Base-by-base conservation (phyloP, 2,797 vertebrate genomes). In the Phylloscopus collybita region DNA sequence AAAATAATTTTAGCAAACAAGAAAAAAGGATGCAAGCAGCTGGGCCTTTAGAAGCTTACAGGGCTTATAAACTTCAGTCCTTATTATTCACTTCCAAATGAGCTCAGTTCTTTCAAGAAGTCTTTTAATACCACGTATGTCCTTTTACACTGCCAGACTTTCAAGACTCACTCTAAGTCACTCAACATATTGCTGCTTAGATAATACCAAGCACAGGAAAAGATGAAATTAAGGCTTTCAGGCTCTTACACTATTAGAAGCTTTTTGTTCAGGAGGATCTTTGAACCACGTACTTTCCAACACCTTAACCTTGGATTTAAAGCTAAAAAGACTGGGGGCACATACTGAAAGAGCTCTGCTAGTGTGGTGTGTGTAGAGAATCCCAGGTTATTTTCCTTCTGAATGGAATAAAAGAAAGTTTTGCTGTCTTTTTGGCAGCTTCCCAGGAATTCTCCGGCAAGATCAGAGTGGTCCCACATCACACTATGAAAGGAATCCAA, bases 71-170 rank as follows among this genome's bases (percentile, higher is more conserved):
- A 88, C 22, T 78, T 51, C 38, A 83, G 83, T 15, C 5, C 10
- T 5, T 78, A 59, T 49, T 64, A 80, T 94, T 96, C 62, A 97
- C 96, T 98, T 95, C 57, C 98, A 96, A 84, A 98, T 96, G 53
- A 96, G 96, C 88, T 97, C 94, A 27, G 97, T 73, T 80, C 96
- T 96, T 80, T 94, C 89, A 75, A 98, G 94, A 29, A 97, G 95
- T 86, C 96, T 96, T 92, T 98, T 96, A 92, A 98, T 97, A 80
- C 96, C 88, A 42, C 50, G 65, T 75, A 98, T 95, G 64, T 97
- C 95, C 44, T 97, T 95, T 95, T 98, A 97, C 91, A 98, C 57
- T 97, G 97, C 97, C 97, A 98, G 67, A 98, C 97, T 81, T 95
- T 80, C 67, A 91, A 79, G 81, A 89, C 34, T 49, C 73, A 88